Evolutionary conservation across 2,113 vertebrate species (phyloP).

Genomic region (Platichthys stellatus): DNA sequence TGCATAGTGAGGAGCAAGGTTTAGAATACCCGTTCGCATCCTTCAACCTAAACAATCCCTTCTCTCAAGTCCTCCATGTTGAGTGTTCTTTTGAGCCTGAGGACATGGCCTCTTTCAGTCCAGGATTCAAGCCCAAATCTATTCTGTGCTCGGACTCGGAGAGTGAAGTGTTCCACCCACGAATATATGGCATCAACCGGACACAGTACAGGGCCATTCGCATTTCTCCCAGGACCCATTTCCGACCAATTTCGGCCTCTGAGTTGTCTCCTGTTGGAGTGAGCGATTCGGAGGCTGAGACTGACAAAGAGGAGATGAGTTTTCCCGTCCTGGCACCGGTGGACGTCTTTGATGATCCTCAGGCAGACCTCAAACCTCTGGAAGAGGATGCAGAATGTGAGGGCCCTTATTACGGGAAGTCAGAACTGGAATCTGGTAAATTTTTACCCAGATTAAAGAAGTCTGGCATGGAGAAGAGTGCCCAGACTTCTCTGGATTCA

Average conservation of each 20-base stretch:
- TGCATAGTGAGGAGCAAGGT: slow-evolving; percentile 91
- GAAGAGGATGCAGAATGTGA: slow-evolving; percentile 99
- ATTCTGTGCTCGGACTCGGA: slow-evolving; percentile 97
- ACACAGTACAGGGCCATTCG: slow-evolving; percentile 98
- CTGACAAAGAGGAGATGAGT: slow-evolving; percentile 93
- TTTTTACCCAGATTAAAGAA: slow-evolving; percentile 97
- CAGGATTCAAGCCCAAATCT: slow-evolving; percentile 96
- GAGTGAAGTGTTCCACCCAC: slow-evolving; percentile 89
- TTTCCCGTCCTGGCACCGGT: slow-evolving; percentile 85
- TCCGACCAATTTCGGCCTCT: slow-evolving; percentile 96
- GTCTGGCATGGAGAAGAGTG: slow-evolving; percentile 99
- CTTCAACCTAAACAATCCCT: slow-evolving; percentile 95
- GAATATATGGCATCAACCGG: slow-evolving; percentile 92
- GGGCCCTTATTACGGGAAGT: slow-evolving; percentile 96
- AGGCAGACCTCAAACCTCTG: slow-evolving; percentile 96
- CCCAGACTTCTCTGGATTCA: slow-evolving; percentile 97
- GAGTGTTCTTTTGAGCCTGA: slow-evolving; percentile 98
- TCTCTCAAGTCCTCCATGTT: slow-evolving; percentile 98
- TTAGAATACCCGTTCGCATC: slow-evolving; percentile 95
- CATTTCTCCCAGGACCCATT: slow-evolving; percentile 98
- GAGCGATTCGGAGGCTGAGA: slow-evolving; percentile 96
- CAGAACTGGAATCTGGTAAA: slow-evolving; percentile 97
- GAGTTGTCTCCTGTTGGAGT: slow-evolving; percentile 95
- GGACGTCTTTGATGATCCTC: slow-evolving; percentile 93
- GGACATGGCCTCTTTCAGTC: slow-evolving; percentile 94